Base-by-base conservation (phyloP, 2,888 invertebrate genomes). In the Latheticus oryzae region DNA sequence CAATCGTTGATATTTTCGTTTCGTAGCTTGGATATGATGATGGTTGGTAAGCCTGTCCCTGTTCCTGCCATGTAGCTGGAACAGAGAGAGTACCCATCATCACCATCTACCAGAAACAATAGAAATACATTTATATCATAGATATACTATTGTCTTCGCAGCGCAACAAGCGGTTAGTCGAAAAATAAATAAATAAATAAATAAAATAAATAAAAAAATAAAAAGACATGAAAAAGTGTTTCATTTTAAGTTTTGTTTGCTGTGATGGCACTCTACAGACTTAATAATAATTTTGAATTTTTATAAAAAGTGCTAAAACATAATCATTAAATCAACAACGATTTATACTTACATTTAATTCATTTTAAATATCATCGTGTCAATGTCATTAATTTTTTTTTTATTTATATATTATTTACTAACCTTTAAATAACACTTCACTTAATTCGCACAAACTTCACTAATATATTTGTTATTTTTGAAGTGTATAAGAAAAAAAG, bases 51-150 rank as follows among this genome's bases (percentile, higher is more conserved):
- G 56, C 61, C 53, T 60, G 62, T 59, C 63, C 62, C 68, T 73
- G 72, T 72, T 73, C 72, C 73, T 59, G 67, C 73, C 73, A 72
- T 57, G 60, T 59, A 67, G 71, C 74, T 74, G 74, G 74, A 74
- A 74, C 73, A 74, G 74, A 74, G 68, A 73, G 67, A 71, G 62
- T 57, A 68, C 63, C 68, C 66, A 68, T 69, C 69, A 65, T 66
- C 69, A 70, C 68, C 70, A 69, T 66, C 66, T 64, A 64, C 62
- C 63, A 64, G 5, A 43, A 47, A 57, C 24, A 40, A 37, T 19
- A 50, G 28, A 17, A 15, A 43, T 15, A 35, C 5, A 30, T 28
- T 28, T 30, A 38, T 43, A 16, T 40, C 24, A 38, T 33, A 28
- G 26, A 42, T 17, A 45, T 9, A 13, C 16, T 45, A 45, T 30